These are phyloP conservation scores for Pseudorhiza aurosa DNA, from an alignment of 30 jellyfish, hydroid and myxozoan genomes.

Conservation along the genomic window DNA sequence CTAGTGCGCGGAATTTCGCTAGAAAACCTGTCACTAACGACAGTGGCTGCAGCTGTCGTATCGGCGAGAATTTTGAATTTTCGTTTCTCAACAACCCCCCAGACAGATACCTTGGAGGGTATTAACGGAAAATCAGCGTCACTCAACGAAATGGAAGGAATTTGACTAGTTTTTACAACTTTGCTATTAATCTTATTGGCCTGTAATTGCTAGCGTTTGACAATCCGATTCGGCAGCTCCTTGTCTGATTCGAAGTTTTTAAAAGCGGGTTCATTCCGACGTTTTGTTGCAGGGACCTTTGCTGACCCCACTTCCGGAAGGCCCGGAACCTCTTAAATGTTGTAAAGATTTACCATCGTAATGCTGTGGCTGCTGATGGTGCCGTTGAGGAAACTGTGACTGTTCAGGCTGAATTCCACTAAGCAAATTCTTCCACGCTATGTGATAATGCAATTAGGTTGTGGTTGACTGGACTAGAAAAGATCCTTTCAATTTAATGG, in stretches of 20 bases:
- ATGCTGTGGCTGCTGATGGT: too few relatives aligned
- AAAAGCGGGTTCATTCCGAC: background rate
- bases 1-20: conserved; percentile 22
- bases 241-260: background rate
- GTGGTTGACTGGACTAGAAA: too few relatives aligned
- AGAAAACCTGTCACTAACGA: conserved; percentile 1
- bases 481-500: too few relatives aligned
- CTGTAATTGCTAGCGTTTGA: background rate
- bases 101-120: conserved; percentile 3
- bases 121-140: background rate
- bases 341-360: too few relatives aligned
- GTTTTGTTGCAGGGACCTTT: background rate
- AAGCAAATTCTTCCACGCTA: too few relatives aligned
- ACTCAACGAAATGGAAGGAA: conserved; percentile 14
- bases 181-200: background rate
- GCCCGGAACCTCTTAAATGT: too few relatives aligned
- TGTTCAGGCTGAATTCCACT: too few relatives aligned
- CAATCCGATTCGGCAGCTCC: conserved; percentile 14
- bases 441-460: too few relatives aligned
- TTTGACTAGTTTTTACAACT: background rate
- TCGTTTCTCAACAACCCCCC: conserved; percentile 38
- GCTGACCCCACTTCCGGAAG: too few relatives aligned
- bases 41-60: conserved; percentile 36
- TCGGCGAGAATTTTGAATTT: conserved; percentile 15
- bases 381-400: too few relatives aligned